Conservation (phyloP, 2,888 invertebrate genomes). For the Panopea generosa region DNA sequence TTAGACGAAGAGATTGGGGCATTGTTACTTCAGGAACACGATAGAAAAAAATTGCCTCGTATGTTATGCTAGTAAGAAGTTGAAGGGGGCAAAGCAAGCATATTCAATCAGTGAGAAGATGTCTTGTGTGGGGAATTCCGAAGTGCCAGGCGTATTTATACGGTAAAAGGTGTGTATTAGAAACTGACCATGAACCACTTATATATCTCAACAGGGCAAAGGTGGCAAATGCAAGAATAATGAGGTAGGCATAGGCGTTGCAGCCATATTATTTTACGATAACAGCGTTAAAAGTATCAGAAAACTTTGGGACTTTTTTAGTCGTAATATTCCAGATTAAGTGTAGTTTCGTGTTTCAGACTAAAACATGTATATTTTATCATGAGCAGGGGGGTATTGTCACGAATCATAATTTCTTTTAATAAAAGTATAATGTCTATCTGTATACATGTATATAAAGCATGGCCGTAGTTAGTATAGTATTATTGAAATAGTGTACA, state of each 20-base stretch:
- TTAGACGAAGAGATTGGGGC: not conserved
- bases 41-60: constrained; percentile 6
- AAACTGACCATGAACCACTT: constrained; percentile 18
- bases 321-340: not conserved
- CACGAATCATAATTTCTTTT: too few species aligned
- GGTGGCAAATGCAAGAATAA: constrained; percentile 7
- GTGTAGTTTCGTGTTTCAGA: not conserved
- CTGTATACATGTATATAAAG: too few species aligned
- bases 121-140: constrained; percentile 9
- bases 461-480: too few species aligned
- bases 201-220: constrained; percentile 13
- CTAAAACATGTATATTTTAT: not conserved
- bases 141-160: constrained; percentile 22
- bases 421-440: too few species aligned
- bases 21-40: constrained; percentile 14
- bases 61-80: constrained; percentile 13
- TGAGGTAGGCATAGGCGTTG: constrained; percentile 13
- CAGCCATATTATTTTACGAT: constrained; percentile 13
- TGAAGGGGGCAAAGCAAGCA: not conserved
- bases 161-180: constrained; percentile 14
- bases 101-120: constrained; percentile 20
- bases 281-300: constrained; percentile 3
- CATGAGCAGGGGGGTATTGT: constrained; percentile 7
- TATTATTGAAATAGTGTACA: too few species aligned
- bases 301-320: constrained; percentile 22